Percentiles rank a stretch among this genome's conserved stretches.
Conservation (phyloP, 2,113 vertebrate genomes). For the Pipra filicauda region DNA sequence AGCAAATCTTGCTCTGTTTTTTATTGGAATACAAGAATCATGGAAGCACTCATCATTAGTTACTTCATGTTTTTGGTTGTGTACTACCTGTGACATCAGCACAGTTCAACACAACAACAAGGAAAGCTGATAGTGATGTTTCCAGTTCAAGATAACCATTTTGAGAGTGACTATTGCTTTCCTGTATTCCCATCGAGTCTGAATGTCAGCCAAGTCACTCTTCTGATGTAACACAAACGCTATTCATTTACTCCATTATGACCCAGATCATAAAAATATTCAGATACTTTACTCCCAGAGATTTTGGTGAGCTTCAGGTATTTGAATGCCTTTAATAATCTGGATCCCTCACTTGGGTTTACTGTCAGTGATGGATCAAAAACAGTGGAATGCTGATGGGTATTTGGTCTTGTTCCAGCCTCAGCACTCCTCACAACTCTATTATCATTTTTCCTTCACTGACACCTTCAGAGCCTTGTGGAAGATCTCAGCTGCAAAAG, state of each 20-base stretch:
- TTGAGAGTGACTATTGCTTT: background rate
- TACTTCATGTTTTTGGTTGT: background rate
- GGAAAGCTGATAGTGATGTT: background rate
- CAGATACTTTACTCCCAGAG: background rate
- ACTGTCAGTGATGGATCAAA: background rate
- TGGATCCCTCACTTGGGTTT: background rate
- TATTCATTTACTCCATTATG: background rate
- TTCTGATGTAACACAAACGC: background rate
- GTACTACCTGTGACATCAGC: background rate
- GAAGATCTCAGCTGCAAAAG: background rate
- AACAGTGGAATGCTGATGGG: background rate
- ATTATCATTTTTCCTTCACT: background rate
- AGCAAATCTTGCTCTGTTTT: background rate
- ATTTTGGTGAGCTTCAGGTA: background rate
- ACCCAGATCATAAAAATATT: background rate
- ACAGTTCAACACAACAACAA: background rate
- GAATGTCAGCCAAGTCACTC: background rate
- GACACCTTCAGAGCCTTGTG: background rate
- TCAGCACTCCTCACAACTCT: background rate
- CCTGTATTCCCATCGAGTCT: background rate
- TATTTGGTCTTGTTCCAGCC: background rate
- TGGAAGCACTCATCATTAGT: background rate
- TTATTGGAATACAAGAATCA: background rate
- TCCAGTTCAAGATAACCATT: background rate
- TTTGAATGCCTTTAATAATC: background rate